A percentile compares a stretch with the other conserved stretches of the same genome.
Conservation (phyloP, 2,888 invertebrate genomes). For the Chamaedrilus cognettii region DNA sequence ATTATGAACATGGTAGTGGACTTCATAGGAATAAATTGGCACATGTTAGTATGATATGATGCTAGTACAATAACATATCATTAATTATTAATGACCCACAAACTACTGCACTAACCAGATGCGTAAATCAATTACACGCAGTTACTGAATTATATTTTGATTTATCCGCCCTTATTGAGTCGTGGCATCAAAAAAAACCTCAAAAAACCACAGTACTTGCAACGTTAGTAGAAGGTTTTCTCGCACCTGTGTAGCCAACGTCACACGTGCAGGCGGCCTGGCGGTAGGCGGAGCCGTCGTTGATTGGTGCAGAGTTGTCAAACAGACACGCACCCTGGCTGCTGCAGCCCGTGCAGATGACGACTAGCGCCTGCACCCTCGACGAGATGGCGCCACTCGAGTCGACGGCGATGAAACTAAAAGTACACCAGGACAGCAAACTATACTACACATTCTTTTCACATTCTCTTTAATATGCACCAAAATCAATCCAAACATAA, state of each 20-base stretch:
- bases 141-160: too few species aligned
- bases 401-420: constrained; percentile 12
- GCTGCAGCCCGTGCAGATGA: constrained; percentile 13
- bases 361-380: not conserved
- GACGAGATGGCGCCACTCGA: constrained; percentile 2
- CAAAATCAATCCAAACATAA: not conserved
- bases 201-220: too few species aligned
- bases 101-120: not conserved
- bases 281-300: constrained; percentile 12
- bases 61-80: not conserved
- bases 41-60: too few species aligned
- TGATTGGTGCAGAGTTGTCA: constrained; percentile 7
- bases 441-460: not conserved
- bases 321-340: constrained; percentile 4
- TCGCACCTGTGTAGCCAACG: constrained; percentile 10
- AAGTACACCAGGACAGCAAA: not conserved
- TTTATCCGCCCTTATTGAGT: too few species aligned
- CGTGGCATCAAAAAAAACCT: too few species aligned
- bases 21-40: not conserved
- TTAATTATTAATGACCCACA: not conserved
- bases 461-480: not conserved
- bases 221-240: too few species aligned
- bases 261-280: constrained; percentile 4
- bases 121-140: not conserved
- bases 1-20: not conserved